Conservation (phyloP, 2,113 vertebrate genomes). For the Pygoscelis adeliae region DNA sequence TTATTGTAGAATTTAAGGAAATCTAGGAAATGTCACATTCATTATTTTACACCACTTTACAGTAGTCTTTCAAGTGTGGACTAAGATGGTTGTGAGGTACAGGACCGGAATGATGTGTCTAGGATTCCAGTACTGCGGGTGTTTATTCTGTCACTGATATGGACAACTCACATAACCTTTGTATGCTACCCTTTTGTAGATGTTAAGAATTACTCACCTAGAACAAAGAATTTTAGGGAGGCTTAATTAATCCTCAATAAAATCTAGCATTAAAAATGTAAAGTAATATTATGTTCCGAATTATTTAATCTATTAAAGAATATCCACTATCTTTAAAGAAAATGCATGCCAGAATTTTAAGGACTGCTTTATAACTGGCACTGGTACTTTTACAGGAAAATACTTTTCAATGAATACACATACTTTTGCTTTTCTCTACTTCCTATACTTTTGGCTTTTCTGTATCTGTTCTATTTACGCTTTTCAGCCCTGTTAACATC, state of each 20-base stretch:
- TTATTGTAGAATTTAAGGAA: neutral
- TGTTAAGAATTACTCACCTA: neutral
- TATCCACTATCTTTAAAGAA: neutral
- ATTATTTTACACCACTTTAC: neutral
- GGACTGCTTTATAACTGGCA: neutral
- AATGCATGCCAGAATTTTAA: neutral
- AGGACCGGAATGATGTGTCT: neutral
- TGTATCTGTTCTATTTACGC: neutral
- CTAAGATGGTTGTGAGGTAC: neutral
- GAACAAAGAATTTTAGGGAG: neutral
- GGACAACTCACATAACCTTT: neutral
- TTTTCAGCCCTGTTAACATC: conserved; percentile 44
- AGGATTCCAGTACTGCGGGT: neutral
- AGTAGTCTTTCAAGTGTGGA: neutral
- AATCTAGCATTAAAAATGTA: neutral
- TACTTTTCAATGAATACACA: neutral
- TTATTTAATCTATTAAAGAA: neutral
- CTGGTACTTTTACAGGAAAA: neutral
- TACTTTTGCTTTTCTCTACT: conserved; percentile 22
- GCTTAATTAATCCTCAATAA: neutral
- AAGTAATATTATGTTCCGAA: neutral
- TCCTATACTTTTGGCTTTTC: neutral
- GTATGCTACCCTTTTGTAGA: neutral
- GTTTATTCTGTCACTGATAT: neutral
- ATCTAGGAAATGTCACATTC: neutral